Conservation (phyloP, 2,113 vertebrate genomes). For the Thamnophis sirtalis region DNA sequence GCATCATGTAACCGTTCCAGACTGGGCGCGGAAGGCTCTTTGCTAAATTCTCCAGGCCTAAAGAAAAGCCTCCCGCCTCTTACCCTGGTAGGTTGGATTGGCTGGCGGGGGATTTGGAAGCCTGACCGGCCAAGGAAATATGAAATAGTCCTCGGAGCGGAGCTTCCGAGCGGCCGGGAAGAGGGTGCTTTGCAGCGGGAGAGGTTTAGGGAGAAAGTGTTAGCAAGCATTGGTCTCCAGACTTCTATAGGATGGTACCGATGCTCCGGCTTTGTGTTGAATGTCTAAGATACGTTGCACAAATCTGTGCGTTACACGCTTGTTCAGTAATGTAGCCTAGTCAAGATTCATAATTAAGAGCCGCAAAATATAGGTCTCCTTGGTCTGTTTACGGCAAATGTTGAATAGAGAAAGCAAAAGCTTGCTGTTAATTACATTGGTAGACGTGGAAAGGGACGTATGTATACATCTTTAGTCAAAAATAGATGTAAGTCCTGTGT, state of each 20-base stretch:
- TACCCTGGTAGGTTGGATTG: neutral
- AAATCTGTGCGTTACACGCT: neutral
- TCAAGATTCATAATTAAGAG: neutral
- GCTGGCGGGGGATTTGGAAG: neutral
- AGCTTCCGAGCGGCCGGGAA: neutral
- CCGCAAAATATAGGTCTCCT: neutral
- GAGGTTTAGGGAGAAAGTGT: neutral
- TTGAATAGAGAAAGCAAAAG: neutral
- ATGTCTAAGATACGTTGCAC: neutral
- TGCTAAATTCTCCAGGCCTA: neutral
- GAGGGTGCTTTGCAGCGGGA: neutral
- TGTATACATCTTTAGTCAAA: no score
- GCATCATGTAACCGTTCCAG: neutral
- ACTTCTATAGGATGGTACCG: neutral
- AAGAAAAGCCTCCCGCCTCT: neutral
- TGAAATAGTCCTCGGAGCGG: no score
- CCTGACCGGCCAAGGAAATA: neutral
- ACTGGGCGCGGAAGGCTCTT: neutral
- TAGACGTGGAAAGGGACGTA: neutral
- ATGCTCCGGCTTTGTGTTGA: neutral
- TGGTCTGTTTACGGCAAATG: no score
- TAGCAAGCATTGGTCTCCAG: neutral
- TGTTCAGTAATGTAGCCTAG: neutral
- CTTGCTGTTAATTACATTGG: neutral
- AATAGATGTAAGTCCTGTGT: neutral